Conservation (phyloP, 2,888 invertebrate genomes). For the Perithous albicinctus region DNA sequence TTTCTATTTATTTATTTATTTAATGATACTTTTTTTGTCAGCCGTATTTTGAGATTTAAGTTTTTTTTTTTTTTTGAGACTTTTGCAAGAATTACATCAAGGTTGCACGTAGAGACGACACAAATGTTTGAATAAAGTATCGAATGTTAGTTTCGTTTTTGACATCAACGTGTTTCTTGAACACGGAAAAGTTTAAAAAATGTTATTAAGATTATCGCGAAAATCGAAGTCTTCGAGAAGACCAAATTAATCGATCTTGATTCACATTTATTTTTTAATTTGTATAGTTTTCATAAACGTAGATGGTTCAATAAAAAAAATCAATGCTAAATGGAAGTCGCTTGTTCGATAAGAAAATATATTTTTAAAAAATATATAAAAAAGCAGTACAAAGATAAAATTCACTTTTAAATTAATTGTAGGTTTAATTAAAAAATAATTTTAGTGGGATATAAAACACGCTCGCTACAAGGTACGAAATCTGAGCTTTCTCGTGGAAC, state of each 20-base stretch:
- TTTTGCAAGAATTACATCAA: conserved; percentile 41
- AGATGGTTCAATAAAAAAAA: background rate
- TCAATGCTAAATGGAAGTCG: conserved; percentile 8
- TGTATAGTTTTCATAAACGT: background rate
- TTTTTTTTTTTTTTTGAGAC: conserved; percentile 14
- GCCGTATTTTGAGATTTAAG: background rate
- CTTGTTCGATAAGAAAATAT: conserved; percentile 2
- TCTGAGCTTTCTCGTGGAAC: background rate
- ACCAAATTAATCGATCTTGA: background rate
- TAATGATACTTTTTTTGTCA: conserved; percentile 13
- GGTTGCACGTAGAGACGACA: conserved; percentile 17
- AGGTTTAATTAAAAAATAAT: background rate
- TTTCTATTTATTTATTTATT: background rate
- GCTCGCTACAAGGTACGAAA: background rate
- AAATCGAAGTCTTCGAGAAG: conserved; percentile 19
- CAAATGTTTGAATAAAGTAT: conserved; percentile 1
- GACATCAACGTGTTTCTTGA: conserved; percentile 14
- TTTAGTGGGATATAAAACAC: background rate
- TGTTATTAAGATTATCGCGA: conserved; percentile 1
- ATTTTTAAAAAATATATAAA: conserved; percentile 16
- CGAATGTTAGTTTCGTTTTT: background rate
- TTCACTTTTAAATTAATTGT: conserved; percentile 15
- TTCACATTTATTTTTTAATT: background rate
- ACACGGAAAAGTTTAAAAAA: conserved; percentile 22
- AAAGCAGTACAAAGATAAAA: conserved; percentile 25